Conservation (phyloP, 64 coral and sea anemone species). For the Platygyra sinensis region DNA sequence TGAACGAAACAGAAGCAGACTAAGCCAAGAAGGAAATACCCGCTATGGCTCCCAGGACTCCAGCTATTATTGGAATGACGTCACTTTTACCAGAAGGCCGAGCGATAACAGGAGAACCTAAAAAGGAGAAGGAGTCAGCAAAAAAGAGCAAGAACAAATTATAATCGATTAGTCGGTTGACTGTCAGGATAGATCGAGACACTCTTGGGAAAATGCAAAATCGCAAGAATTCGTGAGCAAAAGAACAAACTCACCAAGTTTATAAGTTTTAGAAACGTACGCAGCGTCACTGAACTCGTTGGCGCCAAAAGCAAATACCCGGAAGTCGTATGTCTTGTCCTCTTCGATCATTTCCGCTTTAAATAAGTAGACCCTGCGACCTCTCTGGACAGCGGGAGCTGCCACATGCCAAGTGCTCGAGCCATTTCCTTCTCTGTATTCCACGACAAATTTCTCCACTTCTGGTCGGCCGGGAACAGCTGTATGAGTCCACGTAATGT, state of each 20-base stretch:
- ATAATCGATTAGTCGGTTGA: neutral
- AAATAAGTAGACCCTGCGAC: slow-evolving; percentile 60
- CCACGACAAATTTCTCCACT: slow-evolving; percentile 72
- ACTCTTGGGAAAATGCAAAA: too few species aligned
- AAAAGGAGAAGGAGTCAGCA: neutral
- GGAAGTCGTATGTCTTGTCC: slow-evolving; percentile 80
- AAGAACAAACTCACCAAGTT: slow-evolving; percentile 67
- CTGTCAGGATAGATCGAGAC: too few species aligned
- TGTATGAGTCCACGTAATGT: slow-evolving; percentile 70
- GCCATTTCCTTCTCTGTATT: slow-evolving; percentile 71
- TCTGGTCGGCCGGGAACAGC: slow-evolving; percentile 72
- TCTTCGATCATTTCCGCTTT: slow-evolving; percentile 62
- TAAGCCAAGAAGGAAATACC: slow-evolving; percentile 55
- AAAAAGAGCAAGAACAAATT: neutral
- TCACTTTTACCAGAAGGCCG: slow-evolving; percentile 19
- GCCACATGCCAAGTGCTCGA: slow-evolving; percentile 55
- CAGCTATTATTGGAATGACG: slow-evolving; percentile 73
- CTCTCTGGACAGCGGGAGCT: slow-evolving; percentile 22
- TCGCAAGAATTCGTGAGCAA: too few species aligned
- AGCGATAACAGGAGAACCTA: slow-evolving; percentile 64
- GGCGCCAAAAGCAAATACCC: slow-evolving; percentile 72
- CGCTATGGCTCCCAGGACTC: slow-evolving; percentile 68
- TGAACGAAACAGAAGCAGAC: slow-evolving; percentile 76
- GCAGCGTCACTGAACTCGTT: slow-evolving; percentile 69
- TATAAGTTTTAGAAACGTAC: slow-evolving; percentile 81